Evolutionary conservation across 2,797 vertebrate genomes (phyloP), one percentile per base, ranked within the genome.

Genomic region (Karalla daura): DNA sequence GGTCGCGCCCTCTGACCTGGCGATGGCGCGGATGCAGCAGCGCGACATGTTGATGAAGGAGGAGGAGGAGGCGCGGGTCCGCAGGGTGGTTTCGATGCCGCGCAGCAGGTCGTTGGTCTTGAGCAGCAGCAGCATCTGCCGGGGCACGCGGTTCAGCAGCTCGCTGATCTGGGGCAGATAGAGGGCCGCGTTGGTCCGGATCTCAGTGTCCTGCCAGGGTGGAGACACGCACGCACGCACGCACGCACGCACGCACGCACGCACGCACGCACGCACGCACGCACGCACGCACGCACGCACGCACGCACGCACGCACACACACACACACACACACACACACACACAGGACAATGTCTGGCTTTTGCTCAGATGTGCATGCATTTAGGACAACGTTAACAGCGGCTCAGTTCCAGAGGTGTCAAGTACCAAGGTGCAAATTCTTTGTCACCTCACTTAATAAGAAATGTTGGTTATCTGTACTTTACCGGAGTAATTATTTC

Each of bases 41-140:
- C 96, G 96, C 13, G 97, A 96, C 97, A 99, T 98, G 92, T 92
- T 96, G 91, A 99, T 94, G 85, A 98, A 98, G 75, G 96, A 98
- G 28, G 96, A 98, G 74, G 97, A 95, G 0, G 92, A 92, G 63
- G 97, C 96, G 0, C 95, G 88, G 0, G 96, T 97, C 73, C 94
- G 91, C 63, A 99, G 86, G 1, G 95, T 85, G 1, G 93, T 95
- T 91, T 98, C 98, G 0, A 98, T 97, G 62, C 97, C 95, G 2
- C 96, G 93, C 72, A 99, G 88, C 27, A 99, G 91, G 88, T 99
- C 97, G 0, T 98, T 99, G 87, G 97, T 99, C 92, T 99, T 99
- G 75, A 99, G 89, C 64, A 99, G 93, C 66, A 99, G 93, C 70
- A 99, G 90, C 96, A 99, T 97, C 92, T 98, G 96, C 2, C 96